Conservation (phyloP, 2,888 invertebrate genomes). For the Agrotis segetum region DNA sequence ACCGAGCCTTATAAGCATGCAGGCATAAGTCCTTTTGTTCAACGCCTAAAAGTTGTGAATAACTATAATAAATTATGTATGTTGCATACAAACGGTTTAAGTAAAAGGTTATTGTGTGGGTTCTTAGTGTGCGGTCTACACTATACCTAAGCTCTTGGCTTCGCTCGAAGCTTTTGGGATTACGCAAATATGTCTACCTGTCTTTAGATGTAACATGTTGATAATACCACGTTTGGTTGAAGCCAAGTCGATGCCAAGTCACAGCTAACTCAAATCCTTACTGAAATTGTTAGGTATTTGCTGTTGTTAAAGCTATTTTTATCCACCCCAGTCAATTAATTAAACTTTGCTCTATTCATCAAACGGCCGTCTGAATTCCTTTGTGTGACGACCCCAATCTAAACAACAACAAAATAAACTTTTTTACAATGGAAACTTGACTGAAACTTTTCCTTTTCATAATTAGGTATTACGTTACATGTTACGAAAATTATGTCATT, state of each 20-base stretch:
- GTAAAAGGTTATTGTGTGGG: conserved; percentile 30
- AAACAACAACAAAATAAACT: conserved; percentile 18
- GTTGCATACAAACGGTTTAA: conserved; percentile 29
- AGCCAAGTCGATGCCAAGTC: background rate
- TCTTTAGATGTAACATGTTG: conserved; percentile 41
- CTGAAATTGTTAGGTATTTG: background rate
- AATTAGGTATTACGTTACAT: conserved; percentile 23
- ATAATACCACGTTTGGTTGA: conserved; percentile 4
- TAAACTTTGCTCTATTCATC: background rate
- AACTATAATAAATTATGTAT: conserved; percentile 1
- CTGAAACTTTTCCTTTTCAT: background rate
- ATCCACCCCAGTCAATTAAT: background rate
- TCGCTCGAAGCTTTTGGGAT: conserved; percentile 38
- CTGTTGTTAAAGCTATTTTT: conserved; percentile 2
- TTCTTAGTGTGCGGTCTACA: conserved; percentile 48
- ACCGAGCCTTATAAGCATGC: conserved; percentile 10
- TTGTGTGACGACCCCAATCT: conserved; percentile 17
- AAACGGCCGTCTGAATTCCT: background rate
- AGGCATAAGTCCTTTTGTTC: conserved; percentile 33
- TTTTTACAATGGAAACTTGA: background rate
- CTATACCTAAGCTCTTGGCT: conserved; percentile 33
- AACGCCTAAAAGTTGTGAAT: conserved; percentile 18
- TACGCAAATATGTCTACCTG: conserved; percentile 43
- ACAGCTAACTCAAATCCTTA: background rate
- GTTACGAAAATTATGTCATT: conserved; percentile 23